phyloP scores from a whole-genome alignment of 2,888 invertebrate genomes.

The Autographa pulchrina region DNA sequence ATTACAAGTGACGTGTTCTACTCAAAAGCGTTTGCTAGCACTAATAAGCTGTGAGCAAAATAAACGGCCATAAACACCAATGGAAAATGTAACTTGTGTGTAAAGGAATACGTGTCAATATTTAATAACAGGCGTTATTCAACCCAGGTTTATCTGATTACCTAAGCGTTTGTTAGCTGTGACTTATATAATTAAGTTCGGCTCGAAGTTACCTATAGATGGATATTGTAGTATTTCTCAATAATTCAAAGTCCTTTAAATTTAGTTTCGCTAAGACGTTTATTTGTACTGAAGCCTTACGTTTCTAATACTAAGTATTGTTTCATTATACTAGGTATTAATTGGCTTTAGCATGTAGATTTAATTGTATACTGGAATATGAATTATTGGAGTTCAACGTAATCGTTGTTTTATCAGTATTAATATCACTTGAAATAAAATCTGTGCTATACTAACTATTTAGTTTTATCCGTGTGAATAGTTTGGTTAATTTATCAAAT shows the following conservation, averaged over 20 bases:
- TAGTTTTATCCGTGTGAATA: too few species aligned
- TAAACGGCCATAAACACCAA: conserved; percentile 15
- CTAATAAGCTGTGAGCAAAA: conserved; percentile 18
- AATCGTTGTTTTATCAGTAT: too few species aligned
- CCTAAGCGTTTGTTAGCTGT: conserved; percentile 27
- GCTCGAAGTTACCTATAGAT: not conserved
- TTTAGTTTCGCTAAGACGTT: not conserved
- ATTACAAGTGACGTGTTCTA: conserved; percentile 22
- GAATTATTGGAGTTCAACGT: too few species aligned
- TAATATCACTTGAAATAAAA: too few species aligned
- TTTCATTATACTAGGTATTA: too few species aligned
- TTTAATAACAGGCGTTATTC: conserved; percentile 5
- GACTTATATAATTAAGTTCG: conserved; percentile 30
- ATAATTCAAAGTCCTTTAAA: not conserved
- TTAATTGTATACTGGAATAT: too few species aligned
- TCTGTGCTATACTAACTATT: too few species aligned
- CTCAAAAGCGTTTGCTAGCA: conserved; percentile 13
- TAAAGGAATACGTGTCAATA: conserved; percentile 3
- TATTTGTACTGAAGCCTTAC: not conserved
- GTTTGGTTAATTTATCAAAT: too few species aligned
- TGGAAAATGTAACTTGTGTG: conserved; percentile 11
- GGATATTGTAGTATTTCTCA: not conserved
- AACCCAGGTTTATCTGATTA: conserved; percentile 31
- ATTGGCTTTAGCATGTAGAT: too few species aligned
- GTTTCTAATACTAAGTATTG: too few species aligned